Percentiles rank a stretch among this genome's conserved stretches.
Conservation (phyloP, 92 coral and sea anemone species). For the Epizoanthus stellaris region DNA sequence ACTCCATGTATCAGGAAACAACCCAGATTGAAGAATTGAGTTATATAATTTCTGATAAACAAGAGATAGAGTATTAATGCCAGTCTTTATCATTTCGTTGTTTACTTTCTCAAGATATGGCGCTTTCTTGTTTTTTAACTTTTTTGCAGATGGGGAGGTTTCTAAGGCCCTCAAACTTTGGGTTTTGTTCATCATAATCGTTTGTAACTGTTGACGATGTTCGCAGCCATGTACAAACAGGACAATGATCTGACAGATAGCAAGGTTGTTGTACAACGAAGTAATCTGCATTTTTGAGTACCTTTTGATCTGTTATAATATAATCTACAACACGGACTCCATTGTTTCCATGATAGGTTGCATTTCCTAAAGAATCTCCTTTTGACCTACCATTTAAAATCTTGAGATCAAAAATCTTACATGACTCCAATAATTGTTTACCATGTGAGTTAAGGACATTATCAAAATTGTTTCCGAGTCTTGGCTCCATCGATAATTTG, state of each 20-base stretch:
- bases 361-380: conserved; percentile 46
- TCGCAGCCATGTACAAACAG: conserved; percentile 43
- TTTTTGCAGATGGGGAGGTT: conserved; percentile 25
- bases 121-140: conserved; percentile 16
- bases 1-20: conserved; percentile 56
- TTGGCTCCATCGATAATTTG: background rate
- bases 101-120: conserved; percentile 8
- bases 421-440: conserved; percentile 34
- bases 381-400: conserved; percentile 55
- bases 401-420: conserved; percentile 50
- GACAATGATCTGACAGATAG: conserved; percentile 38
- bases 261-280: conserved; percentile 42
- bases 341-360: conserved; percentile 40
- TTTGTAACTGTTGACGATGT: conserved; percentile 9
- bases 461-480: background rate
- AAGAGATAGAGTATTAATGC: background rate
- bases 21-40: conserved; percentile 26
- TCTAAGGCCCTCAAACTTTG: conserved; percentile 33
- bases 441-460: conserved; percentile 39
- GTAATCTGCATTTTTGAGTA: conserved; percentile 30
- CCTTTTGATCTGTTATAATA: conserved; percentile 43
- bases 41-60: background rate
- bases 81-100: conserved; percentile 30
- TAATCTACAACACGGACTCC: conserved; percentile 48
- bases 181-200: background rate